Evolutionary conservation across 2,113 vertebrate species (phyloP), one percentile per base, ranked within the genome.

Genomic region (Hypomesus transpacificus): DNA sequence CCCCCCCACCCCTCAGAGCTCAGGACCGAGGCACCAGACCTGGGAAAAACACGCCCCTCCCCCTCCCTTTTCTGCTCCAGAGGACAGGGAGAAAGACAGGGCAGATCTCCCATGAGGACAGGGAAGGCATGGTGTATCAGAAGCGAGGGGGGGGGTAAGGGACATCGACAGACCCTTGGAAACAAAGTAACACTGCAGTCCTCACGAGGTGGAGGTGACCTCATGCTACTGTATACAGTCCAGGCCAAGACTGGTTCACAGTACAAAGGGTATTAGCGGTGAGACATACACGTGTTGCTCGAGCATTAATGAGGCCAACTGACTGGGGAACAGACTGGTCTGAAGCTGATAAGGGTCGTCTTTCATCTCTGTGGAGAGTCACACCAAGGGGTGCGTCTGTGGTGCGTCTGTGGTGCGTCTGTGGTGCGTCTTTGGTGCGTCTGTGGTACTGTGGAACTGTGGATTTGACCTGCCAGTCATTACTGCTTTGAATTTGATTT

Each of bases 71-170:
- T 86, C 81, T 83, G 88, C 79, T 87, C 65, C 80, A 84, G 34
- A 54, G 74, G 84, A 79, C 85, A 85, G 74, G n/a, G 74, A 87
- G 73, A 88, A 88, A 87, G 81, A 76, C 60, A 5, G 24, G 70
- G 61, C 11, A 53, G 59, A 75, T 58, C 39, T 57, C 31, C 31
- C 31, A 34, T 7, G 31, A 34, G 4, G 31, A 34, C 31, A 34
- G 76, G 73, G 81, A 87, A 88, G 83, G 80, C 61, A 77, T 71
- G 34, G 54, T 5, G 69, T 70, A 75, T 68, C 66, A 54, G 54
- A 24, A 77, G 78, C 31, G 31, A 34, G 31, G 7, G 31, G 28
- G 28, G 31, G 31, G 31, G 66, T 20, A 67, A 17, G 22, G 64
- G 52, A 56, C 59, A 74, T 65, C 52, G 53, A 13, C 18, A 17